phyloP scores from a whole-genome alignment of 64 coral and sea anemone genomes.

The Actinia equina region DNA sequence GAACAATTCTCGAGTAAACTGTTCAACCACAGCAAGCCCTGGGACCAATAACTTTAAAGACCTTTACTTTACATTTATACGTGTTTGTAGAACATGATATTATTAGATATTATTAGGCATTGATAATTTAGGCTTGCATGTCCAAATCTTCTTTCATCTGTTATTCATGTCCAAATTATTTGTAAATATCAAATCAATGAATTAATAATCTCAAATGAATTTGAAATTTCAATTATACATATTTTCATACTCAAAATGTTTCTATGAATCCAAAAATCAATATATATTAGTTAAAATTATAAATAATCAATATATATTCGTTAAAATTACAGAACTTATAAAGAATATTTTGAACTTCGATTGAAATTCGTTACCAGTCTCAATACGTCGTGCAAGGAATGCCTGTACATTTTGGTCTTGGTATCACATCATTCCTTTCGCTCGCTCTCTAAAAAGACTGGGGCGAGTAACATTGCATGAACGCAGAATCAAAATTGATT shows the following conservation, averaged over 20 bases:
- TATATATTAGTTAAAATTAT: too few relatives aligned
- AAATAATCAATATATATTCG: too few relatives aligned
- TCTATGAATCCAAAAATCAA: not conserved
- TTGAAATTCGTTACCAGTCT: not conserved
- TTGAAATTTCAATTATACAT: not conserved
- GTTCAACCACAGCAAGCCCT: not conserved
- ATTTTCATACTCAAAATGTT: not conserved
- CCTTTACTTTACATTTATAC: conserved; percentile 23
- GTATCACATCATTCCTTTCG: too few relatives aligned
- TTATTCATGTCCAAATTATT: conserved; percentile 17
- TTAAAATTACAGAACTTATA: too few relatives aligned
- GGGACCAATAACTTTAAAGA: not conserved
- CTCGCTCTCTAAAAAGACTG: not conserved
- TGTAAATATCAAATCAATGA: conserved; percentile 16
- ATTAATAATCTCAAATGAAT: not conserved
- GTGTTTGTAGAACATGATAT: conserved; percentile 10
- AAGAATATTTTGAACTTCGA: too few relatives aligned
- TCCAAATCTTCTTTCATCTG: too few relatives aligned
- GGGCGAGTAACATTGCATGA: not conserved
- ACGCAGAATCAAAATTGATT: not conserved
- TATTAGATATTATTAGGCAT: not conserved
- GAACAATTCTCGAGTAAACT: not conserved
- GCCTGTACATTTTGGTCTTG: not conserved
- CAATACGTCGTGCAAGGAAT: not conserved
- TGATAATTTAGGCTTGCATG: not conserved